Percentiles rank a stretch among this genome's conserved stretches.
phyloP scores from a whole-genome alignment of 2,797 vertebrate species.

The Heterohyrax brucei region DNA sequence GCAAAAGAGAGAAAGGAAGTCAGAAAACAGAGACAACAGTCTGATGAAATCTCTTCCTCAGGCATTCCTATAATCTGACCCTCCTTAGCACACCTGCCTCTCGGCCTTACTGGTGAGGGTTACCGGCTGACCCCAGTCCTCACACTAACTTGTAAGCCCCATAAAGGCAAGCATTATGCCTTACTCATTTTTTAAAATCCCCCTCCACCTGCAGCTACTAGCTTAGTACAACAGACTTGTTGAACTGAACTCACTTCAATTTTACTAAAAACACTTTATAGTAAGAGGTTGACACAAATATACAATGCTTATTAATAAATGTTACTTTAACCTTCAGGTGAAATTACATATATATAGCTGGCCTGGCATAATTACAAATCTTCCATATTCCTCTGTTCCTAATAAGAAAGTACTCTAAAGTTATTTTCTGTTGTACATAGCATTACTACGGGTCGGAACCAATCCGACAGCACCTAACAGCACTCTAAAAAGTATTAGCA shows the following conservation, averaged over 20 bases:
- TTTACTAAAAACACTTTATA: conserved; percentile 16
- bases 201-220: neutral
- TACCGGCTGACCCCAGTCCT: neutral
- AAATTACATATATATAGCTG: neutral
- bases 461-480: too few species aligned
- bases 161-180: neutral
- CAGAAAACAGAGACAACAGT: neutral
- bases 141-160: neutral
- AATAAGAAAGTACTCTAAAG: neutral
- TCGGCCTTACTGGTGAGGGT: neutral
- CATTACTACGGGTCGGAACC: too few species aligned
- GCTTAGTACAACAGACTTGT: neutral
- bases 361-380: neutral
- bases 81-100: neutral
- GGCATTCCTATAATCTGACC: neutral
- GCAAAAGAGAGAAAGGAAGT: neutral
- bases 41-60: neutral
- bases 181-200: neutral
- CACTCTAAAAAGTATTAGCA: conserved; percentile 19
- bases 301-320: neutral
- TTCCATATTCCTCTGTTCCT: conserved; percentile 11
- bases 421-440: too few species aligned
- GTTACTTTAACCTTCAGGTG: conserved; percentile 41
- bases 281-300: neutral
- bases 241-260: conserved; percentile 6